A percentile compares a stretch with the other conserved stretches of the same genome.
phyloP scores from a whole-genome alignment of 2,797 vertebrate species.

The Coreius guichenoti region DNA sequence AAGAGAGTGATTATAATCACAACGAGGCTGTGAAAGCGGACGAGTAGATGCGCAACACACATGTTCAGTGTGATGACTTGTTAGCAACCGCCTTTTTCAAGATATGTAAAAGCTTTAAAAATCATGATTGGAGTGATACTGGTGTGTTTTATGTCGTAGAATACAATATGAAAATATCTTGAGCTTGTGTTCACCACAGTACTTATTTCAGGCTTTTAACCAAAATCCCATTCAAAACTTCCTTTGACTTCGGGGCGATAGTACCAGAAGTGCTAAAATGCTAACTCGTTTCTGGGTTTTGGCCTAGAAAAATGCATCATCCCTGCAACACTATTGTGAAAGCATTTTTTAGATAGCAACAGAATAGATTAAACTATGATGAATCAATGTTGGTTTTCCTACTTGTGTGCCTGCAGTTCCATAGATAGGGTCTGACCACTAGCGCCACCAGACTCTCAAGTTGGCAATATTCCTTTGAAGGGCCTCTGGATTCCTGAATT shows the following conservation, averaged over 20 bases:
- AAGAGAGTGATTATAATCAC: not conserved
- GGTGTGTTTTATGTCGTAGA: not conserved
- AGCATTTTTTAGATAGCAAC: not conserved
- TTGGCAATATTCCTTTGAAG: constrained; percentile 78
- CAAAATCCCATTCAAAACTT: not conserved
- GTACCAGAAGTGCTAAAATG: not conserved
- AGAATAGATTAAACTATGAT: not conserved
- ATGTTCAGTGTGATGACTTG: not conserved
- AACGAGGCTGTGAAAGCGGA: too few relatives aligned
- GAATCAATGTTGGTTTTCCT: not conserved
- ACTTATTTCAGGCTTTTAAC: not conserved
- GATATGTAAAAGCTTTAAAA: not conserved
- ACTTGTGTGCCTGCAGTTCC: constrained; percentile 75
- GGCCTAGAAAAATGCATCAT: not conserved
- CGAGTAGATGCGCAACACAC: too few relatives aligned
- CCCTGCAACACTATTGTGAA: not conserved
- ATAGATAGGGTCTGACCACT: constrained; percentile 81
- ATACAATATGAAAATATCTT: not conserved
- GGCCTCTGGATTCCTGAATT: constrained; percentile 82
- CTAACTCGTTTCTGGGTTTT: not conserved
- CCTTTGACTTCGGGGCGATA: not conserved
- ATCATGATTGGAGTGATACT: not conserved
- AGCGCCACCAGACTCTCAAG: constrained; percentile 83
- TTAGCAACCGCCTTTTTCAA: not conserved
- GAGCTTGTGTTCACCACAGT: not conserved